Evolutionary conservation across 2,113 vertebrate species (phyloP).

Genomic region (Saguinus imperator): DNA sequence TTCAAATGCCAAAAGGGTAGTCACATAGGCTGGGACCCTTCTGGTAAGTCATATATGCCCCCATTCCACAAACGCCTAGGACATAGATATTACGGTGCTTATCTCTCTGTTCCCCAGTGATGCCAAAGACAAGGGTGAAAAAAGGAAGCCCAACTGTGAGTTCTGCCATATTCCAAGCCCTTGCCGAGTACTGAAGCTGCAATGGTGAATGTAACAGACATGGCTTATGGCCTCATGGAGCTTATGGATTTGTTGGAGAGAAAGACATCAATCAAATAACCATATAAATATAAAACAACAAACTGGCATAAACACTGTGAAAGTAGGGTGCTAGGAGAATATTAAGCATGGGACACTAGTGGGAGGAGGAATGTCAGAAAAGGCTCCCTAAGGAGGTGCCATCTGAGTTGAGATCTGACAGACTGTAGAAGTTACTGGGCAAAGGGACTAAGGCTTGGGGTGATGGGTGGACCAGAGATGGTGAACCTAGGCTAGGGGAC

Average conservation of each 20-base stretch:
- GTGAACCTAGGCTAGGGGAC: background rate
- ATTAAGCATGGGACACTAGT: background rate
- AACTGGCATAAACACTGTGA: background rate
- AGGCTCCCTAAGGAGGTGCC: background rate
- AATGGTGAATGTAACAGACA: background rate
- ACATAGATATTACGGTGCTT: background rate
- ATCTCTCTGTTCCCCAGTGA: background rate
- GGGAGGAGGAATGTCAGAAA: background rate
- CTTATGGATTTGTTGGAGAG: background rate
- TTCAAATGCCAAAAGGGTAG: background rate
- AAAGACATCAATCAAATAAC: background rate
- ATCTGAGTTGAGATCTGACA: background rate
- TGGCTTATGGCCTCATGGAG: background rate
- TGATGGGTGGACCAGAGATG: background rate
- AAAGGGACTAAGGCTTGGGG: background rate
- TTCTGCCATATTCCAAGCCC: background rate
- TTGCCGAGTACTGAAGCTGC: background rate
- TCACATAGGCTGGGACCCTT: background rate
- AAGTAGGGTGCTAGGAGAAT: background rate
- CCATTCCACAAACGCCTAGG: background rate
- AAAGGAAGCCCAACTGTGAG: background rate
- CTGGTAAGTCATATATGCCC: background rate
- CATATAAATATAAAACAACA: background rate
- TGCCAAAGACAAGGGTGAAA: background rate
- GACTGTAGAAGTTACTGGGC: background rate